A percentile compares a stretch with the other conserved stretches of the same genome.
These are phyloP conservation scores for Cantharis rufa DNA, from an alignment of 2,888 invertebrate species.

Conservation along the genomic window DNA sequence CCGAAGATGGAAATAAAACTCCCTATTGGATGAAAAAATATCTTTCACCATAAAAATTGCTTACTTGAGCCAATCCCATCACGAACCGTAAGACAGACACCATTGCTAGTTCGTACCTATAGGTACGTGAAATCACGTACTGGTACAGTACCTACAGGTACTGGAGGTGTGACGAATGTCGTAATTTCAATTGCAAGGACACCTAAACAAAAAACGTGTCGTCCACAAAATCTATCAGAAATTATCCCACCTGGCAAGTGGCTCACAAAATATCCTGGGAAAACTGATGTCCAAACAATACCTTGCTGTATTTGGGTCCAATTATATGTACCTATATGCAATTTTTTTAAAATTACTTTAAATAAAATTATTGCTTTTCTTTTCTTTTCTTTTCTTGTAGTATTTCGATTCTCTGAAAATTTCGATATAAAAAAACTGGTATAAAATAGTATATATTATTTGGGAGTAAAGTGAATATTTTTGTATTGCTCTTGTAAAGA, in stretches of 20 bases:
- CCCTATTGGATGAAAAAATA: not conserved
- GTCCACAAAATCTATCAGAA: conserved; percentile 10
- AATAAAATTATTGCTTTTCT: too few relatives aligned
- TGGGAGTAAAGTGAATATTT: too few relatives aligned
- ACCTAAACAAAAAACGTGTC: not conserved
- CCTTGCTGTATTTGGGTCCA: conserved; percentile 7
- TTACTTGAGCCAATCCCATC: conserved; percentile 15
- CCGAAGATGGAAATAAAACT: not conserved
- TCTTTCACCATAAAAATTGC: not conserved
- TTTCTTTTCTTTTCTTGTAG: too few relatives aligned
- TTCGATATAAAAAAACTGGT: too few relatives aligned
- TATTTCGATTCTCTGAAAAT: too few relatives aligned
- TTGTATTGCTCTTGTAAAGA: too few relatives aligned
- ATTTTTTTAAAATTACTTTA: too few relatives aligned
- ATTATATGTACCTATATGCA: conserved; percentile 39
- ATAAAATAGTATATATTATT: too few relatives aligned
- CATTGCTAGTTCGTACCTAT: not conserved
- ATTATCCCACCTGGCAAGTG: conserved; percentile 15
- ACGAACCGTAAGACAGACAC: not conserved
- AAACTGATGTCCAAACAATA: conserved; percentile 7
- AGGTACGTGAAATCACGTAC: conserved; percentile 1
- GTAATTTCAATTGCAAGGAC: not conserved
- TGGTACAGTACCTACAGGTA: too few relatives aligned
- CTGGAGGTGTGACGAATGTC: conserved; percentile 1
- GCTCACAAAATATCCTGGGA: conserved; percentile 8